A percentile compares a stretch with the other conserved stretches of the same genome.
phyloP scores from a whole-genome alignment of 2,797 vertebrate species.

The Acanthurus lineatus region DNA sequence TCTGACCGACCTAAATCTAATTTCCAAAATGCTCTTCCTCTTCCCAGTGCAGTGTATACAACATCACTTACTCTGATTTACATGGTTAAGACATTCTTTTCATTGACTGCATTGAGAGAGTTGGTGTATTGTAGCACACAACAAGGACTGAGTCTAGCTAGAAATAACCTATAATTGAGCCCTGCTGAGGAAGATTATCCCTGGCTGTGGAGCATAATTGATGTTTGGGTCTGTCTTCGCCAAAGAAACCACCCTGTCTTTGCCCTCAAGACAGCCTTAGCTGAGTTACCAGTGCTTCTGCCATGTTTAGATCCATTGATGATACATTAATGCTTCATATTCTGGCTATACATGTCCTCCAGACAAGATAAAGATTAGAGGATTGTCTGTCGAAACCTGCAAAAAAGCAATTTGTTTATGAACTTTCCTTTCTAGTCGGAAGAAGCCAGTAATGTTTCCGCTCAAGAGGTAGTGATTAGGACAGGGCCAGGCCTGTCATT shows the following conservation, averaged over 20 bases:
- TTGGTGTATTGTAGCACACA: constrained; percentile 58
- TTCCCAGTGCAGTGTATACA: constrained; percentile 6
- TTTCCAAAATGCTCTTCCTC: constrained; percentile 10
- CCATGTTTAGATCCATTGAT: constrained; percentile 27
- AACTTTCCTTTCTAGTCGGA: constrained; percentile 40
- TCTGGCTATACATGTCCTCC: constrained; percentile 4
- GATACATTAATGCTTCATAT: constrained; percentile 1
- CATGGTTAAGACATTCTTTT: constrained; percentile 32
- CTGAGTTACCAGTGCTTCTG: constrained; percentile 19
- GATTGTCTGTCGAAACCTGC: constrained; percentile 35
- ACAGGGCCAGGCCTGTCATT: constrained; percentile 75
- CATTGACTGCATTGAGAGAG: constrained; percentile 59
- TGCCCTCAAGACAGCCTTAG: constrained; percentile 51
- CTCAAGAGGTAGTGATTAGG: constrained; percentile 74
- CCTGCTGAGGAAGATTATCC: constrained; percentile 82
- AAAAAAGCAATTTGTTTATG: constrained; percentile 47
- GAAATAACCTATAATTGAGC: constrained; percentile 86
- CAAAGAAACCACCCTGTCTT: constrained; percentile 79
- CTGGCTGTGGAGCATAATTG: constrained; percentile 80
- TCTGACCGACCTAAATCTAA: constrained; percentile 1
- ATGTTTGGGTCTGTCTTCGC: constrained; percentile 79
- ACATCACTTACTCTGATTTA: constrained; percentile 17
- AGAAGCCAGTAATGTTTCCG: constrained; percentile 60
- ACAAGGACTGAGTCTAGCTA: constrained; percentile 69
- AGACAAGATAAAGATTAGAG: constrained; percentile 16